Percentiles rank a stretch among this genome's conserved stretches.
phyloP scores from a whole-genome alignment of 2,888 invertebrate genomes.

The Philereme transversata region DNA sequence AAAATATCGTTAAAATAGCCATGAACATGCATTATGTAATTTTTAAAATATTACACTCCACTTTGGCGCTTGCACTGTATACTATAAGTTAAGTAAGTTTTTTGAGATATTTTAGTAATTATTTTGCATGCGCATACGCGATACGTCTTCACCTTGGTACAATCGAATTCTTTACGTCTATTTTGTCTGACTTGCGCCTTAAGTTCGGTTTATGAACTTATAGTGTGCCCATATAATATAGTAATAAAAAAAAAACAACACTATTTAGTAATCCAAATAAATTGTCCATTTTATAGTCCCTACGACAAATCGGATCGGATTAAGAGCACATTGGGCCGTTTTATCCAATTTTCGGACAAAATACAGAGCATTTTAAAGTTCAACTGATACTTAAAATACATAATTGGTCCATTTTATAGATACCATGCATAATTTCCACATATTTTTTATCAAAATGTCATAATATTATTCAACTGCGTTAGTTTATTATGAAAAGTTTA shows the following conservation, averaged over 20 bases:
- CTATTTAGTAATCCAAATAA: conserved; percentile 6
- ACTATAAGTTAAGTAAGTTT: too few relatives aligned
- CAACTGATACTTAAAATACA: conserved; percentile 41
- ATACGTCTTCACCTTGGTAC: too few relatives aligned
- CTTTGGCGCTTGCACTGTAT: too few relatives aligned
- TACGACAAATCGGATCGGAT: conserved; percentile 12
- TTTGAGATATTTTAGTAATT: too few relatives aligned
- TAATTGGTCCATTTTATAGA: conserved; percentile 42
- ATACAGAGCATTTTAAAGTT: conserved; percentile 32
- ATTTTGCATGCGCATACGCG: too few relatives aligned
- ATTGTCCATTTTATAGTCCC: conserved; percentile 15
- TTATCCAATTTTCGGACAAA: conserved; percentile 16
- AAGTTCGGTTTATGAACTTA: too few relatives aligned
- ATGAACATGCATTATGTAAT: too few relatives aligned
- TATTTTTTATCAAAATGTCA: conserved; percentile 51
- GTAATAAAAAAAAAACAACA: conserved; percentile 2
- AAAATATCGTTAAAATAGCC: too few relatives aligned
- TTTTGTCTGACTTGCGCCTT: too few relatives aligned
- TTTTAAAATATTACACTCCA: too few relatives aligned
- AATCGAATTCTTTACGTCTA: too few relatives aligned
- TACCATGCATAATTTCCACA: conserved; percentile 47
- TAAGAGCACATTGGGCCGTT: conserved; percentile 1
- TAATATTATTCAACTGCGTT: conserved; percentile 45
- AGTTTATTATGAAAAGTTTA: conserved; percentile 4
- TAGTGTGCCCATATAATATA: not conserved